These are phyloP conservation scores for Hyposmocoma kahamanoa DNA, from an alignment of 1,140 invertebrate species.

Conservation along the genomic window DNA sequence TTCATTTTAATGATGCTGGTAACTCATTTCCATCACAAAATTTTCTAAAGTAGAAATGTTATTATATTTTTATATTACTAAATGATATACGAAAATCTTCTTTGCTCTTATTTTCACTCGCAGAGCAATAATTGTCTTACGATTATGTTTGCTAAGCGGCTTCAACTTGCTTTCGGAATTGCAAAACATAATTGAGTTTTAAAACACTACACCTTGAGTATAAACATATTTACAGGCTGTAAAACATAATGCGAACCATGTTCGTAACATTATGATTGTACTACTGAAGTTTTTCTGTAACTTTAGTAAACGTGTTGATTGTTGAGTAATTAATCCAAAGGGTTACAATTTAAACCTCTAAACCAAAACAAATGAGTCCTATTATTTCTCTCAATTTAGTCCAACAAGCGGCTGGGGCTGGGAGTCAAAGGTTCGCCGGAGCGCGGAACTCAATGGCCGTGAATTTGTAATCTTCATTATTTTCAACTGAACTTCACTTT, in stretches of 20 bases:
- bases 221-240: too few species aligned
- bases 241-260: too few species aligned
- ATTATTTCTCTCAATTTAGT: slow-evolving; percentile 72
- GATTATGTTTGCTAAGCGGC: too few species aligned
- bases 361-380: slow-evolving; percentile 65
- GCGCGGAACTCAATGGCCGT: slow-evolving; percentile 63
- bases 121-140: too few species aligned
- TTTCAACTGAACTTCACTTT: slow-evolving; percentile 56
- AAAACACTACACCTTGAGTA: too few species aligned
- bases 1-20: background rate
- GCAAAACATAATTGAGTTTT: too few species aligned
- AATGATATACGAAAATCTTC: too few species aligned
- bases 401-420: slow-evolving; percentile 62
- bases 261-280: too few species aligned
- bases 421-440: slow-evolving; percentile 60
- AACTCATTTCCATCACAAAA: background rate
- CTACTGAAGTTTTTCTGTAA: slow-evolving; percentile 21
- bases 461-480: slow-evolving; percentile 72
- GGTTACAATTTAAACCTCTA: slow-evolving; percentile 42
- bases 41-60: too few species aligned
- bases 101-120: too few species aligned
- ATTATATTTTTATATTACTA: too few species aligned
- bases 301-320: slow-evolving; percentile 30
- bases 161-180: too few species aligned
- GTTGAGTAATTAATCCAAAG: slow-evolving; percentile 31